Conservation (phyloP, 2,113 vertebrate genomes). For the Archocentrus centrarchus region DNA sequence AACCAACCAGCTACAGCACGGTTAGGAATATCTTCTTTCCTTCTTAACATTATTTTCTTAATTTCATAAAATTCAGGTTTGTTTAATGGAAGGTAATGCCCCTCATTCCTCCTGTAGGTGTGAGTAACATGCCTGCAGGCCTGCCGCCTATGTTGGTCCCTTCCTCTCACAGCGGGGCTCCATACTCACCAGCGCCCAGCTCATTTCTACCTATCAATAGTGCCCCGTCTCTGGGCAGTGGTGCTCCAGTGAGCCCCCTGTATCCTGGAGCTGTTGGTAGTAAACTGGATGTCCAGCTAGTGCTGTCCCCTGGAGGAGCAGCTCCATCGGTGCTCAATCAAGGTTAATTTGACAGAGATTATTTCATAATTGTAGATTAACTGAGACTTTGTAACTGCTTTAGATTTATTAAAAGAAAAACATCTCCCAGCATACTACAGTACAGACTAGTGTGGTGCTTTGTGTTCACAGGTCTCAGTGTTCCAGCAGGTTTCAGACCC, state of each 20-base stretch:
- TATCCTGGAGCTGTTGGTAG: conserved; percentile 4
- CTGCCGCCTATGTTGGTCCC: background rate
- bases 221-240: background rate
- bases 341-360: conserved; percentile 15
- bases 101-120: background rate
- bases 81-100: background rate
- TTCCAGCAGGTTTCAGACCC: conserved; percentile 14
- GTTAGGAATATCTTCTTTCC: background rate
- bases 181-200: background rate
- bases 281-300: conserved; percentile 14
- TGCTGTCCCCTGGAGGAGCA: conserved; percentile 1
- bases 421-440: background rate
- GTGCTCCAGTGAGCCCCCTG: background rate
- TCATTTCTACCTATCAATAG: conserved; percentile 10
- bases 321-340: conserved; percentile 16
- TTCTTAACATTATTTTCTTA: background rate
- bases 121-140: background rate
- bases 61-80: background rate
- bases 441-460: background rate
- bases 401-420: background rate
- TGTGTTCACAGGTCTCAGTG: conserved; percentile 16
- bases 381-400: background rate
- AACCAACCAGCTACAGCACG: background rate
- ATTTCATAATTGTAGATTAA: background rate
- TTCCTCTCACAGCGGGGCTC: background rate